Evolutionary conservation across 2,113 vertebrate genomes (phyloP).

Genomic region (Mustela nigripes): DNA sequence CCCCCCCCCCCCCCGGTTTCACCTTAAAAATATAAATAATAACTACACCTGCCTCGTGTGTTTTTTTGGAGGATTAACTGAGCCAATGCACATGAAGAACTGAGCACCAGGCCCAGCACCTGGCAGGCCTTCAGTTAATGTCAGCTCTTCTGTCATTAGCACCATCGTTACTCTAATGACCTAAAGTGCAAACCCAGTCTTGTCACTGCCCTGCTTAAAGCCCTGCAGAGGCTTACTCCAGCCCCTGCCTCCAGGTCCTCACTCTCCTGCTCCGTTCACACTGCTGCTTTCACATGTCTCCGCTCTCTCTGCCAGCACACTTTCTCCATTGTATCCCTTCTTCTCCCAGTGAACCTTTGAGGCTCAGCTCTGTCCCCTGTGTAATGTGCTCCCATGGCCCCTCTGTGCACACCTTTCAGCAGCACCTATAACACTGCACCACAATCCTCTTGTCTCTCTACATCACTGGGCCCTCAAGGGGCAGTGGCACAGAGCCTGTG

Average conservation of each 20-base stretch:
- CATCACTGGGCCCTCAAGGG: not conserved
- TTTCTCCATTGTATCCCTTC: not conserved
- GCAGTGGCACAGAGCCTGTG: not conserved
- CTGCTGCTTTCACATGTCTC: not conserved
- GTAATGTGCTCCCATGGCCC: not conserved
- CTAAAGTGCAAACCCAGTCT: not conserved
- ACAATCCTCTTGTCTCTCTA: not conserved
- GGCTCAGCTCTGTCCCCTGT: not conserved
- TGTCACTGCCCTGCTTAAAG: not conserved
- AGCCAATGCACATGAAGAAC: not conserved
- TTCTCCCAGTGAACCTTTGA: not conserved
- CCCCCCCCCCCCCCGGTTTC: not conserved
- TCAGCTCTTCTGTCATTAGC: not conserved
- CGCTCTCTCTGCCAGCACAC: not conserved
- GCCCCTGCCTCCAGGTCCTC: not conserved
- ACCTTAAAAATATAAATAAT: constrained; percentile 26
- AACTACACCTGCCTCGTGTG: not conserved
- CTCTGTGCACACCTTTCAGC: not conserved
- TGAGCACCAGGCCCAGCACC: not conserved
- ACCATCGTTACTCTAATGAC: not conserved
- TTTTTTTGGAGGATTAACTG: not conserved
- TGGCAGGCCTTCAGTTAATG: not conserved
- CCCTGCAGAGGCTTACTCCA: not conserved
- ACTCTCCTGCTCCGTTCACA: not conserved
- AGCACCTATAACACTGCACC: not conserved